Base-by-base conservation (phyloP, 1,140 invertebrate species). In the Ceratosolen fusciceps region DNA sequence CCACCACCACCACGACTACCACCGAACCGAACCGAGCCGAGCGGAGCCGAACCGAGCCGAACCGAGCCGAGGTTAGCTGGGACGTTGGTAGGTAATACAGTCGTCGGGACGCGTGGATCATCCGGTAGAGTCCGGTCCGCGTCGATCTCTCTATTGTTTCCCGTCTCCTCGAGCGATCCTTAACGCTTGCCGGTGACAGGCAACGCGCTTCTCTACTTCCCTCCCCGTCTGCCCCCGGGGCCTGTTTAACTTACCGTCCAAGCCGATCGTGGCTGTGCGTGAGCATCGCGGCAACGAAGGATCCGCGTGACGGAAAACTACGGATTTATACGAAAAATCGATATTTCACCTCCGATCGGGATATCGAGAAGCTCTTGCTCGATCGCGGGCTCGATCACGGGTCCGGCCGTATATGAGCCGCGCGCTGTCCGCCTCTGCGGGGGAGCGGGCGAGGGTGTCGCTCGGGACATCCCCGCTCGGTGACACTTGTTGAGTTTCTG, bases 401-500 rank as follows among this genome's bases (percentile, higher is more conserved):
- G 81, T 72, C 83, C 82, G 80, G 83, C 82, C 84, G 88, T 89
- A 88, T 88, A 88, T 89, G 86, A 89, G 81, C 79, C 80, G 76
- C 85, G 84, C 86, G 88, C 89, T 87, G 85, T 81, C 84, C 83
- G 83, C 81, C 80, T 80, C 76, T 82, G 24, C 1, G 34, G n/a
- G 24, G 31, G 24, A 29, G 65, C 60, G 37, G 37, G 10, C 19
- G 58, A 58, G 77, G 83, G 79, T 83, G 84, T 86, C 83, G 85
- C 83, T 16, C 43, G 43, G 16, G 86, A 88, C 85, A 86, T 88
- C 84, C n/a, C 84, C 86, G 89, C 86, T 87, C 80, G 74, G 87
- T 86, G 89, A 89, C 88, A 89, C 88, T 90, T 89, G 84, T 87
- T 85, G 88, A 89, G 88, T 88, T 89, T 87, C 85, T 85, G 85